Evolutionary conservation across 2,113 vertebrate species (phyloP).

Genomic region (Regulus satrapa): DNA sequence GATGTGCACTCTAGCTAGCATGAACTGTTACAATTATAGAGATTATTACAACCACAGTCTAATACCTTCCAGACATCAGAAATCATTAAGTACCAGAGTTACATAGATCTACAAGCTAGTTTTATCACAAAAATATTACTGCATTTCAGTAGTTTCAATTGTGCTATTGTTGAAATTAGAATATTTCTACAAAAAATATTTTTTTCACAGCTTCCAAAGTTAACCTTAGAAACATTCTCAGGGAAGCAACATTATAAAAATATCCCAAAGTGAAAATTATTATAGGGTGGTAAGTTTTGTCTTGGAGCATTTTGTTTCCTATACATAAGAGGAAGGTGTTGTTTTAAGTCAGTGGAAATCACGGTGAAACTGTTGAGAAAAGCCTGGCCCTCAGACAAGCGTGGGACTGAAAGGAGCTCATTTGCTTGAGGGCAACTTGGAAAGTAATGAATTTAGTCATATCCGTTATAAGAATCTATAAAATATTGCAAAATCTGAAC

Average conservation of each 20-base stretch:
- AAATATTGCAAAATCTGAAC: background rate
- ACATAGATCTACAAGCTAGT: background rate
- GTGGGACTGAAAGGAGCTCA: background rate
- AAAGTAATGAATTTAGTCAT: background rate
- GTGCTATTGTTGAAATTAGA: background rate
- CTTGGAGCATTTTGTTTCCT: background rate
- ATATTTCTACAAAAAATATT: background rate
- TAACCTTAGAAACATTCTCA: background rate
- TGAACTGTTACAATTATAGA: conserved; percentile 70
- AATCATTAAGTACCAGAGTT: conserved; percentile 52
- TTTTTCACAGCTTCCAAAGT: conserved; percentile 27
- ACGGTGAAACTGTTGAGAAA: background rate
- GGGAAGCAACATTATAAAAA: background rate
- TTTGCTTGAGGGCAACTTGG: background rate
- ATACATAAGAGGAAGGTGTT: background rate
- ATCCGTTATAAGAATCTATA: background rate
- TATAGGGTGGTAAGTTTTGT: background rate
- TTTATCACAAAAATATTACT: conserved; percentile 39
- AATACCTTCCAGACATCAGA: conserved; percentile 65
- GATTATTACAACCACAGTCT: conserved; percentile 67
- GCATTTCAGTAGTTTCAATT: conserved; percentile 19
- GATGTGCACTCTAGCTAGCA: conserved; percentile 67
- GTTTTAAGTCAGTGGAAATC: background rate
- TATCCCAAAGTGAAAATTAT: background rate
- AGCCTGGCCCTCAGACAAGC: background rate